These are phyloP conservation scores for Hemitrygon akajei DNA, from an alignment of 2,797 vertebrate genomes.

Conservation along the genomic window DNA sequence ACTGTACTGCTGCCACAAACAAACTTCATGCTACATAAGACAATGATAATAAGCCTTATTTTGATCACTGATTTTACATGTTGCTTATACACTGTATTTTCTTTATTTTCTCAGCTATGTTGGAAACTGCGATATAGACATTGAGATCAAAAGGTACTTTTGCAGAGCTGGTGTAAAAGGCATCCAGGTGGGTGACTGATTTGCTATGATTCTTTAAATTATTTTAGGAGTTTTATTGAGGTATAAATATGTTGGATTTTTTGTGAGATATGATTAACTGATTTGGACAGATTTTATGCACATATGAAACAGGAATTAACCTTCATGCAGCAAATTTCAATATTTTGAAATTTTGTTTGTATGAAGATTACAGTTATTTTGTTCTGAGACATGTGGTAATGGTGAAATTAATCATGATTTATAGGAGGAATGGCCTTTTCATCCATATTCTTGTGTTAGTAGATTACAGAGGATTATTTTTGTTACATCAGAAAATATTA, in stretches of 20 bases:
- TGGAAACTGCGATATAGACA: conserved; percentile 86
- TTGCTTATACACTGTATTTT: conserved; percentile 25
- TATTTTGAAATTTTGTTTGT: not conserved
- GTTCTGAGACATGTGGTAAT: not conserved
- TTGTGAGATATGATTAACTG: not conserved
- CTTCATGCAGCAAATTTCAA: not conserved
- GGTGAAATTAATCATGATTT: not conserved
- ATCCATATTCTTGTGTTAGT: not conserved
- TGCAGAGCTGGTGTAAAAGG: conserved; percentile 94
- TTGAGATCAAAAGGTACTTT: conserved; percentile 92
- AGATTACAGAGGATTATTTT: not conserved
- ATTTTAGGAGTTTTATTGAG: not conserved
- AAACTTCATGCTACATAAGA: too few species aligned
- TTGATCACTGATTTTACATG: not conserved
- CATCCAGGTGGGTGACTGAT: conserved; percentile 71
- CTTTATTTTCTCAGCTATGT: conserved; percentile 71
- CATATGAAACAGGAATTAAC: not conserved
- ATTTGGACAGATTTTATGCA: not conserved
- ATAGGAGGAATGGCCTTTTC: not conserved
- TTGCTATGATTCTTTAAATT: not conserved
- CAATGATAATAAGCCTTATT: too few species aligned
- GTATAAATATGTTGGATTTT: not conserved
- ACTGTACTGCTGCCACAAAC: too few species aligned
- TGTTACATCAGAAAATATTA: not conserved
- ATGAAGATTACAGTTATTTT: not conserved